Percentiles rank a stretch among this genome's conserved stretches.
Evolutionary conservation across 2,888 invertebrate genomes (phyloP).

Genomic region (Folsomia manolachei): DNA sequence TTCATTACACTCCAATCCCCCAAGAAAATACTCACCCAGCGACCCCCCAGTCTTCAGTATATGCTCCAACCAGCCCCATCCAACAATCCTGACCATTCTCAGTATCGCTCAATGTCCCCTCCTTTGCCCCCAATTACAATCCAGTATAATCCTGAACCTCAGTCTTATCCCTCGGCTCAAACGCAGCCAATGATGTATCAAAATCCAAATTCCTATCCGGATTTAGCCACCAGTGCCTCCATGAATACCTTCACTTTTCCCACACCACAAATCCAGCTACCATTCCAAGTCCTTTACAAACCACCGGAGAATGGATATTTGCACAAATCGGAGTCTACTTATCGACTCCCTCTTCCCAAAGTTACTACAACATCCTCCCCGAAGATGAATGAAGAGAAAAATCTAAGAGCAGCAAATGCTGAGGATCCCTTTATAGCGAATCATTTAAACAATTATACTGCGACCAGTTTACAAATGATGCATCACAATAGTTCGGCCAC

Average conservation of each 20-base stretch:
- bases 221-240: not conserved
- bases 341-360: not conserved
- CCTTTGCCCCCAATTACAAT: not conserved
- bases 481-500: not conserved
- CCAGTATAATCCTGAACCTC: constrained; percentile 4
- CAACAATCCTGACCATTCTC: not conserved
- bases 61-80: not conserved
- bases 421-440: not conserved
- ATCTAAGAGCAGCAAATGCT: not conserved
- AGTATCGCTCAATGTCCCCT: not conserved
- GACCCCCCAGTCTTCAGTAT: not conserved
- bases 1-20: not conserved
- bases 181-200: not conserved
- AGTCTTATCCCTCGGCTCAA: no score
- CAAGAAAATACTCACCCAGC: not conserved
- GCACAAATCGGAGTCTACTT: not conserved
- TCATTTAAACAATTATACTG: not conserved
- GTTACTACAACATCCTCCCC: not conserved
- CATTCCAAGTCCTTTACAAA: not conserved
- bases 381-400: not conserved
- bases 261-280: not conserved
- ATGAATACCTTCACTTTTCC: not conserved
- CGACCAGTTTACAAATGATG: not conserved
- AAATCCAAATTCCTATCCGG: not conserved
- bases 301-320: not conserved